Conservation (phyloP, 2,888 invertebrate species). For the Odontothrips loti region DNA sequence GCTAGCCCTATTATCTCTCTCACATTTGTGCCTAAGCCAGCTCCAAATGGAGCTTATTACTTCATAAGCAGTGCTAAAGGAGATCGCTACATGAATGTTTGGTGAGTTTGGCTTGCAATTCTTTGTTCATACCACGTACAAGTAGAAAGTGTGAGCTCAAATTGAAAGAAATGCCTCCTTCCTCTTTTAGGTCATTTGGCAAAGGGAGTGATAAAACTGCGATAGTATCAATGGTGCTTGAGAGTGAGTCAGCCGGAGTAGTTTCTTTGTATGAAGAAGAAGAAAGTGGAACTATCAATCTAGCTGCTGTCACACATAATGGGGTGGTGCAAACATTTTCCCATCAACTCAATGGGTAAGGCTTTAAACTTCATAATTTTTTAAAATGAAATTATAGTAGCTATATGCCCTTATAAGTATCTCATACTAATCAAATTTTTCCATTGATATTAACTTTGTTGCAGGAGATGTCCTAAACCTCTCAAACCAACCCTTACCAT, state of each 20-base stretch:
- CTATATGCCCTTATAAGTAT: too few species aligned
- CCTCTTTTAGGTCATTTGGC: neutral
- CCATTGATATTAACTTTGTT: slow-evolving; percentile 37
- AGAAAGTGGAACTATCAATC: slow-evolving; percentile 8
- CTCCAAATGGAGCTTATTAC: slow-evolving; percentile 37
- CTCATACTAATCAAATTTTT: neutral
- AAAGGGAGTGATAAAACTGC: slow-evolving; percentile 47
- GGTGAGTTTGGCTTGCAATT: slow-evolving; percentile 39
- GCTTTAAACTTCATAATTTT: slow-evolving; percentile 25
- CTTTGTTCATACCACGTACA: neutral
- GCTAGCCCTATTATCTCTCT: slow-evolving; percentile 35
- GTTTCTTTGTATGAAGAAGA: slow-evolving; percentile 22
- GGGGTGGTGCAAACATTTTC: slow-evolving; percentile 77
- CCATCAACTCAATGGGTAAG: slow-evolving; percentile 70
- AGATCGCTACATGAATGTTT: slow-evolving; percentile 43
- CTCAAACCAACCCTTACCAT: slow-evolving; percentile 60
- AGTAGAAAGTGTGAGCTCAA: neutral
- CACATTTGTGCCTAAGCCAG: slow-evolving; percentile 39
- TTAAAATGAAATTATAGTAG: slow-evolving; percentile 7
- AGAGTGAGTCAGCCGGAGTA: slow-evolving; percentile 3
- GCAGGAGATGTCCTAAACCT: slow-evolving; percentile 54
- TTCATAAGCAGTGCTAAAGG: slow-evolving; percentile 43
- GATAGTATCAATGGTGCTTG: slow-evolving; percentile 44
- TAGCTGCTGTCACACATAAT: slow-evolving; percentile 60
- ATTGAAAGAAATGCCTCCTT: neutral